phyloP scores from a whole-genome alignment of 2,113 vertebrate species.

The Heterotilapia buettikoferi region DNA sequence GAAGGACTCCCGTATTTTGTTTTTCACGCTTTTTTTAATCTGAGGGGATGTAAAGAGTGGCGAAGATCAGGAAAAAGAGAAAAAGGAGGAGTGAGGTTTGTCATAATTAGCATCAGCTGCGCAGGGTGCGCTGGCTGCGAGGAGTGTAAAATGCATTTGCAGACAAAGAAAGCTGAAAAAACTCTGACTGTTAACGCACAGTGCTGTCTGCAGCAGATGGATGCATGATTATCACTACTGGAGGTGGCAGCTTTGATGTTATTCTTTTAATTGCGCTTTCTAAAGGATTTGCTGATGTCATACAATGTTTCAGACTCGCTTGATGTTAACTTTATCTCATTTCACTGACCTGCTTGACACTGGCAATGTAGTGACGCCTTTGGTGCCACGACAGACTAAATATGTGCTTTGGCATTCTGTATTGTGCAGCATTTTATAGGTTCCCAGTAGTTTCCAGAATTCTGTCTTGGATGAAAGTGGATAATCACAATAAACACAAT shows the following conservation, averaged over 20 bases:
- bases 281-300: not conserved
- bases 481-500: not conserved
- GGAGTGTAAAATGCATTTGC: not conserved
- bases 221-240: not conserved
- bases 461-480: not conserved
- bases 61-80: not conserved
- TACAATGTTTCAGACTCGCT: not conserved
- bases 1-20: not conserved
- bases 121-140: not conserved
- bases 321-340: not conserved
- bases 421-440: not conserved
- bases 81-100: not conserved
- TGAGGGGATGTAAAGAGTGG: not conserved
- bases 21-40: not conserved
- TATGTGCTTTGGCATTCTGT: not conserved
- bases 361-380: not conserved
- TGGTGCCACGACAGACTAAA: not conserved
- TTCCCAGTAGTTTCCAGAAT: not conserved
- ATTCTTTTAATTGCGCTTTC: not conserved
- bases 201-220: not conserved
- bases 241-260: not conserved
- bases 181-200: not conserved
- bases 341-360: not conserved
- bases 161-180: not conserved
- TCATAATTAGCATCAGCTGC: conserved; percentile 10